phyloP scores from a whole-genome alignment of 2,888 invertebrate species.

The Xestia xanthographa region DNA sequence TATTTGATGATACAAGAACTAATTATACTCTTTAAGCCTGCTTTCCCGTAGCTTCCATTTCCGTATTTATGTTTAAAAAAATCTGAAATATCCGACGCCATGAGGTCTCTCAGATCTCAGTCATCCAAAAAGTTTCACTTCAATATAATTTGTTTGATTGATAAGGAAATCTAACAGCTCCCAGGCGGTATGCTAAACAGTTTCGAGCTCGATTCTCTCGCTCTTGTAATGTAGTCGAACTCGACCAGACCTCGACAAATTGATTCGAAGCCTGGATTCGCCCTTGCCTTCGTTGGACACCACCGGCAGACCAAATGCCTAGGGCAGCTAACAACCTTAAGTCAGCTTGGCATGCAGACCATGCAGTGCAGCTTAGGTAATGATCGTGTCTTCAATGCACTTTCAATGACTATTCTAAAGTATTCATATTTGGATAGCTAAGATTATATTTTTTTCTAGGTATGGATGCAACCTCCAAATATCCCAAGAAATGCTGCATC shows the following conservation, averaged over 20 bases:
- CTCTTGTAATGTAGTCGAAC: background rate
- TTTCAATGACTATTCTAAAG: background rate
- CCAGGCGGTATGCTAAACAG: no score
- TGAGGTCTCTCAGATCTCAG: no score
- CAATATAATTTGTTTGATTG: no score
- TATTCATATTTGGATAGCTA: background rate
- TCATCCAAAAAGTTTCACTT: no score
- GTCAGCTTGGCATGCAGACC: background rate
- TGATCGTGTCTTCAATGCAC: background rate
- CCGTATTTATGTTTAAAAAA: no score
- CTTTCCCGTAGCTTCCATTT: no score
- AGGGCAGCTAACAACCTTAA: background rate
- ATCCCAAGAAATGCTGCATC: conserved; percentile 81
- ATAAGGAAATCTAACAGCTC: no score
- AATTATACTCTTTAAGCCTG: background rate
- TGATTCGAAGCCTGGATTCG: background rate
- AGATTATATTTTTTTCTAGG: conserved; percentile 71
- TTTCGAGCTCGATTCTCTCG: no score
- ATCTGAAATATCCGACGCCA: no score
- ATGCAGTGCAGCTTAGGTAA: background rate
- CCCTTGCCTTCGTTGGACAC: background rate
- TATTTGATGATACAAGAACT: no score
- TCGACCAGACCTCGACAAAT: background rate
- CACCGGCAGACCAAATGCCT: background rate
- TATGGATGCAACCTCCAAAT: conserved; percentile 87